These are phyloP conservation scores for Drosophila navojoa DNA, from an alignment of 1,140 invertebrate genomes.

Conservation along the genomic window DNA sequence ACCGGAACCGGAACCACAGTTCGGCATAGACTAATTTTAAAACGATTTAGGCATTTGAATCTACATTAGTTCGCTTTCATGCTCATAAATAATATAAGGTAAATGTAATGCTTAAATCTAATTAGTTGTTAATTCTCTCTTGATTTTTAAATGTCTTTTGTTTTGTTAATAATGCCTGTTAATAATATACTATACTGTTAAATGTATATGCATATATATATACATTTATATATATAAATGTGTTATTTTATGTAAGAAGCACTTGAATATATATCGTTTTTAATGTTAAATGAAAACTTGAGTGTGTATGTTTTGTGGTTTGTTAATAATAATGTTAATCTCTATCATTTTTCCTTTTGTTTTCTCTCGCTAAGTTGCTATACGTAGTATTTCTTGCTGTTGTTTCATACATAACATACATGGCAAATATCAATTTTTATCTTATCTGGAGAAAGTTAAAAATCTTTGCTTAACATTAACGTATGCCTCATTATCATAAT, in stretches of 20 bases:
- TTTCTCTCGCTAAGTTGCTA: constrained; percentile 47
- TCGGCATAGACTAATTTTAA: constrained; percentile 27
- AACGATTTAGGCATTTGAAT: constrained; percentile 52
- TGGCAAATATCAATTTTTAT: constrained; percentile 60
- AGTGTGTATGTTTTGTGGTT: constrained; percentile 41
- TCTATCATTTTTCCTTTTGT: constrained; percentile 5
- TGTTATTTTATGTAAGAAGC: constrained; percentile 83
- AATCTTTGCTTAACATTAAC: constrained; percentile 66
- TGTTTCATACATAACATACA: constrained; percentile 27
- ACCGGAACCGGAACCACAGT: background rate
- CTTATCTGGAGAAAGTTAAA: constrained; percentile 76
- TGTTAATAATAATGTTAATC: constrained; percentile 24
- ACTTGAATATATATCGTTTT: constrained; percentile 84
- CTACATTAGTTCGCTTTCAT: constrained; percentile 66
- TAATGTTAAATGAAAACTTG: constrained; percentile 79
- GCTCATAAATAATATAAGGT: constrained; percentile 64
- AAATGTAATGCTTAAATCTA: constrained; percentile 69
- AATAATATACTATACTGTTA: constrained; percentile 60
- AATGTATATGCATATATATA: constrained; percentile 52
- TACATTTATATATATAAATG: constrained; percentile 53
- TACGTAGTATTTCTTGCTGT: constrained; percentile 51
- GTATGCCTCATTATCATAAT: constrained; percentile 55
- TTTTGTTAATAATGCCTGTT: constrained; percentile 53
- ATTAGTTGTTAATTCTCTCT: constrained; percentile 57
- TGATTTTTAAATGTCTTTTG: constrained; percentile 19